Evolutionary conservation across 2,888 invertebrate species (phyloP).

Genomic region (Chrysotoxum bicinctum): DNA sequence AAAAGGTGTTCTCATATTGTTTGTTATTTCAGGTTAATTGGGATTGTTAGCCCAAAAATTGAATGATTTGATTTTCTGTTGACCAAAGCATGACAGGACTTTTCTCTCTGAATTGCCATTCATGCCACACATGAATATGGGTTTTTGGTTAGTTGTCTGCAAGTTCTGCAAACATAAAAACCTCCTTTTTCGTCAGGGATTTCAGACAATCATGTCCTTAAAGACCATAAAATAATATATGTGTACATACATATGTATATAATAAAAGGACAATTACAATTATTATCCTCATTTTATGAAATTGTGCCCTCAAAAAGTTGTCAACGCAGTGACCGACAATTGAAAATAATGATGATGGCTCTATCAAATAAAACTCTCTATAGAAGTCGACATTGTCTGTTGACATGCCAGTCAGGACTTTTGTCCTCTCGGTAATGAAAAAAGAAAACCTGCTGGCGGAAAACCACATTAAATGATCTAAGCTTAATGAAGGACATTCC

Average conservation of each 20-base stretch:
- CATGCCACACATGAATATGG: conserved; percentile 43
- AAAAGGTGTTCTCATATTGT: conserved; percentile 19
- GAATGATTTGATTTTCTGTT: conserved; percentile 68
- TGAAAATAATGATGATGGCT: conserved; percentile 58
- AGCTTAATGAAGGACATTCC: conserved; percentile 61
- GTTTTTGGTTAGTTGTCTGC: not conserved
- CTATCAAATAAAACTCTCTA: conserved; percentile 6
- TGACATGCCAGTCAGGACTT: conserved; percentile 43
- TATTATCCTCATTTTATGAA: conserved; percentile 55
- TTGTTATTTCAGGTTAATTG: conserved; percentile 64
- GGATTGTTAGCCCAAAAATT: conserved; percentile 49
- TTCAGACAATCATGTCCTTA: conserved; percentile 13
- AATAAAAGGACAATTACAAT: conserved; percentile 54
- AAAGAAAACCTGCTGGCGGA: conserved; percentile 8
- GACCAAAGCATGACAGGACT: conserved; percentile 57
- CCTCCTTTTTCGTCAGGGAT: not conserved
- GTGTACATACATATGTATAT: too few species aligned
- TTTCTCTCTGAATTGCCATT: conserved; percentile 43
- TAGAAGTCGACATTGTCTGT: conserved; percentile 39
- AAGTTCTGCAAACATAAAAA: conserved; percentile 23
- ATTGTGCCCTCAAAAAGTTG: conserved; percentile 35
- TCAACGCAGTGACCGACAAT: conserved; percentile 27
- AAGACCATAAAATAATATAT: conserved; percentile 9
- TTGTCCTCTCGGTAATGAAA: conserved; percentile 34
- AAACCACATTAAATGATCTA: conserved; percentile 43